Evolutionary conservation across 2,888 invertebrate species (phyloP), one percentile per base, ranked within the genome.

Genomic region (Pegoplata infirma): DNA sequence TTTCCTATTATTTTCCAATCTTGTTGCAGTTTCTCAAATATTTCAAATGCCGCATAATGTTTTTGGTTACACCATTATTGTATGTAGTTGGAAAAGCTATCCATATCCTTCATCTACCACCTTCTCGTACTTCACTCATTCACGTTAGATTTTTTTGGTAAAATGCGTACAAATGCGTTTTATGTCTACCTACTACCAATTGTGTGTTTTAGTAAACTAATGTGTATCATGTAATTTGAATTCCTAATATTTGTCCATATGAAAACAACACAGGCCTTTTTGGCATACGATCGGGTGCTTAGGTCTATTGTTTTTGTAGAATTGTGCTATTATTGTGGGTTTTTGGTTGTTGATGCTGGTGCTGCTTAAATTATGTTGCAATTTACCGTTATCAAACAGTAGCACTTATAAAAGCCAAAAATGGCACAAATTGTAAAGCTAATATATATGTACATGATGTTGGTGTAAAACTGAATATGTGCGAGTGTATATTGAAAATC

Each of bases 331-430:
- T 59, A 28, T 32, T 59, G 67, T 51, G 25, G 23, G 51, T 16
- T n/a, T 49, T 10, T 25, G 25, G n/a, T 19, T 12, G 28, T 14
- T 56, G 40, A 5, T 58, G 46, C 21, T 55, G 32, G 55, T 74
- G 66, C 55, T 58, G 12, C 47, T 49, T 61, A 56, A 71, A 63
- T 71, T 67, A 68, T 74, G 61, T 49, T 55, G 25, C 56, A 46
- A 47, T 71, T 75, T 67, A 75, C 79, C 75, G 79, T 75, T 79
- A 79, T 75, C 74, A 71, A n/a, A 51, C 69, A 46, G 69, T 32
- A 66, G 61, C 63, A 25, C 44, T 58, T 64, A 53, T 49, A 72
- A 19, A 53, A 28, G 55, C 53, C 69, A 71, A 79, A 79, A 66
- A 71, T 68, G 67, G 61, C 75, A 79, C 75, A 79, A 75, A 63